Conservation (phyloP, 1,140 invertebrate genomes). For the Episyrphus balteatus region DNA sequence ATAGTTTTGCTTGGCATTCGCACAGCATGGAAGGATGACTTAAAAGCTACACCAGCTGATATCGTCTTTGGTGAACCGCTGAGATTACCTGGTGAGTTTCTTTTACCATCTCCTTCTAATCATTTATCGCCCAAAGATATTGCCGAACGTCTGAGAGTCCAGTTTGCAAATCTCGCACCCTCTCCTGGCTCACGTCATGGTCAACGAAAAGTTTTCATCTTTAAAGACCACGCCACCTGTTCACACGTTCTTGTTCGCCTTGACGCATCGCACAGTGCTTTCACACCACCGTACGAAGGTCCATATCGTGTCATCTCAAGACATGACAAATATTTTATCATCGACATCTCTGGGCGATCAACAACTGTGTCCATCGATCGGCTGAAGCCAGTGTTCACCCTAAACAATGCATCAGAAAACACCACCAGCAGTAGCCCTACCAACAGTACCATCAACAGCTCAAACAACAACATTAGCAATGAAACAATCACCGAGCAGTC, state of each 20-base stretch:
- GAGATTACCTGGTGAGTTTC: conserved; percentile 30
- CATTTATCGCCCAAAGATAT: too few species aligned
- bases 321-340: background rate
- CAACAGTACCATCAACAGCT: too few species aligned
- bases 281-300: background rate
- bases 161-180: too few species aligned
- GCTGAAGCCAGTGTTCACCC: background rate
- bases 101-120: too few species aligned
- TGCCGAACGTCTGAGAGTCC: too few species aligned
- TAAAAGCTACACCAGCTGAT: conserved; percentile 4
- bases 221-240: conserved; percentile 10
- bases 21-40: conserved; percentile 6
- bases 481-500: too few species aligned
- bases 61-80: conserved; percentile 18
- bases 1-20: conserved; percentile 19
- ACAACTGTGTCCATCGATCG: background rate
- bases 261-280: too few species aligned
- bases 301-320: background rate
- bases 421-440: too few species aligned
- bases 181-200: conserved; percentile 8
- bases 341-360: background rate
- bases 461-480: too few species aligned
- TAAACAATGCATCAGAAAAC: background rate
- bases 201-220: conserved; percentile 10
- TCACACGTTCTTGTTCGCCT: conserved; percentile 18